Conservation (phyloP, 1,140 invertebrate genomes). For the Cotesia vestalis region DNA sequence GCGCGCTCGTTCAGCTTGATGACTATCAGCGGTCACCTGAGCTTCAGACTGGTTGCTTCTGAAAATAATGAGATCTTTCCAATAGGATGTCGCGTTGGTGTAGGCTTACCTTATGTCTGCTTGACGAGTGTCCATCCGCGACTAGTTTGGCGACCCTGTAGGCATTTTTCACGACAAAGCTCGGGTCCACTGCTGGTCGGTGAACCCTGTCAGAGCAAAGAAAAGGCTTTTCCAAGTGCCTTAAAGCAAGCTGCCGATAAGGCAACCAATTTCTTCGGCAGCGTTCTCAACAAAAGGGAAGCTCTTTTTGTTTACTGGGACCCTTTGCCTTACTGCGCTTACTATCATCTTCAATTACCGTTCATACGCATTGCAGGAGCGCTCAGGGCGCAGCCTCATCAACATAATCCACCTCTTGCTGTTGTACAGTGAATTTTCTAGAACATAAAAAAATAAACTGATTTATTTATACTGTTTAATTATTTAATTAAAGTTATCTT, state of each 20-base stretch:
- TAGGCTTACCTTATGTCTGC: conserved; percentile 80
- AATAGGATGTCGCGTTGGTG: conserved; percentile 77
- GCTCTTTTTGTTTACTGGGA: conserved; percentile 84
- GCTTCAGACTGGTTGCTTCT: conserved; percentile 74
- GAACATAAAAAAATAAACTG: neutral
- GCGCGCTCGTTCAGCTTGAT: conserved; percentile 67
- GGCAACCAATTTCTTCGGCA: conserved; percentile 61
- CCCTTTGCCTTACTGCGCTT: conserved; percentile 82
- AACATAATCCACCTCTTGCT: conserved; percentile 56
- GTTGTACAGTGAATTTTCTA: conserved; percentile 53
- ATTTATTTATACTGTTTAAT: neutral
- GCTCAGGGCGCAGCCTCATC: conserved; percentile 62
- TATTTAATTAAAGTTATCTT: conserved; percentile 3
- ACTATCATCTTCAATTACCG: conserved; percentile 81
- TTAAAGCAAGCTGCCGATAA: conserved; percentile 62
- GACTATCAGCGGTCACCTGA: conserved; percentile 77
- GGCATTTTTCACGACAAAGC: conserved; percentile 69
- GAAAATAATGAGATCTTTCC: conserved; percentile 65
- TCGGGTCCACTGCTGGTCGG: conserved; percentile 64
- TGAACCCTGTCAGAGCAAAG: conserved; percentile 65
- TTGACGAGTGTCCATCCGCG: conserved; percentile 74
- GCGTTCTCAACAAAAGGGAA: conserved; percentile 75
- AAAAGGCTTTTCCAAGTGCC: conserved; percentile 65
- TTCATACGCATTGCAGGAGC: conserved; percentile 69
- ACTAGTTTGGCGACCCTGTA: conserved; percentile 71